These are phyloP conservation scores for Poeciliopsis retropinna DNA, from an alignment of 2,113 vertebrate species.

Conservation along the genomic window DNA sequence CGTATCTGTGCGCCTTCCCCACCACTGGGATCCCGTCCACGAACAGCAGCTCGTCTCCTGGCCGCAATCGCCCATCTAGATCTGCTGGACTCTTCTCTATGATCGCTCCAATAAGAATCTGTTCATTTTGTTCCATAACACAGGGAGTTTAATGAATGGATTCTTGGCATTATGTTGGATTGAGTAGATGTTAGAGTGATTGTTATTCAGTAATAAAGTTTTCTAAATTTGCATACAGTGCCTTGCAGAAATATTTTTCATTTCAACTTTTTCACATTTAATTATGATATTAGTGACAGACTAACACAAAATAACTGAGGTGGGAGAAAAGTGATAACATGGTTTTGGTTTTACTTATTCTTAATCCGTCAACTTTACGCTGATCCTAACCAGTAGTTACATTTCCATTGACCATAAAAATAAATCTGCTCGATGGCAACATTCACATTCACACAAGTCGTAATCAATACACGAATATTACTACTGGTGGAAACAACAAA, in stretches of 20 bases:
- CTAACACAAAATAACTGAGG: neutral
- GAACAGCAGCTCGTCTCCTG: conserved; percentile 93
- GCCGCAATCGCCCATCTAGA: conserved; percentile 92
- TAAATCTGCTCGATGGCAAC: too few relatives aligned
- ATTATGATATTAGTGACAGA: neutral
- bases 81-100: conserved; percentile 98
- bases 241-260: neutral
- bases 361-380: neutral
- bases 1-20: conserved; percentile 96
- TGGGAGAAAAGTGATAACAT: too few relatives aligned
- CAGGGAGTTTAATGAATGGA: conserved; percentile 19
- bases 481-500: too few relatives aligned
- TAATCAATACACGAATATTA: too few relatives aligned
- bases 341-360: too few relatives aligned
- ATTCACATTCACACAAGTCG: too few relatives aligned
- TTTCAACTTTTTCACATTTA: neutral
- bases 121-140: conserved; percentile 8
- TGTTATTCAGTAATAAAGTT: conserved; percentile 35
- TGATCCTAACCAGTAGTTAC: neutral
- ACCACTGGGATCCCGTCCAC: conserved; percentile 95
- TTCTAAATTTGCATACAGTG: neutral
- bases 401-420: too few relatives aligned
- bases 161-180: neutral
- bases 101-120: conserved; percentile 97
- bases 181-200: conserved; percentile 41